Evolutionary conservation across 2,888 invertebrate species (phyloP).

Genomic region (Trisateles emortualis): DNA sequence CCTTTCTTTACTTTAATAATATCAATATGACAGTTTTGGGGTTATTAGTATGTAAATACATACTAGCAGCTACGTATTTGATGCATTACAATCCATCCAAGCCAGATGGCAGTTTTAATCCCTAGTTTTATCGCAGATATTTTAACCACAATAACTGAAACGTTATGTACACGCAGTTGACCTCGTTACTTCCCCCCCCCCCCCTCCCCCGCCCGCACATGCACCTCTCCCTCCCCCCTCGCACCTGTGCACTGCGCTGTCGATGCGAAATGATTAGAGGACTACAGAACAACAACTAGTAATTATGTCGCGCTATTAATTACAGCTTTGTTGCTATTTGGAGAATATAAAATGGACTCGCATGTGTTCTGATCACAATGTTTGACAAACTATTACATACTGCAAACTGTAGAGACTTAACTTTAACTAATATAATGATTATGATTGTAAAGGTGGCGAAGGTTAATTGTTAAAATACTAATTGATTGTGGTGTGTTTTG

Average conservation of each 20-base stretch:
- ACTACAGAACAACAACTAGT: background rate
- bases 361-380: background rate
- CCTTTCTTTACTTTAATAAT: too few relatives aligned
- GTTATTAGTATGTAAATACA: too few relatives aligned
- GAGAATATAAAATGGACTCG: background rate
- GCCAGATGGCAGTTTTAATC: too few relatives aligned
- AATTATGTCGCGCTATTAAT: background rate
- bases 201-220: background rate
- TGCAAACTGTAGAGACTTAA: too few relatives aligned
- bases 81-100: too few relatives aligned
- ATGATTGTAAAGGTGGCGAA: too few relatives aligned
- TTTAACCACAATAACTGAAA: background rate
- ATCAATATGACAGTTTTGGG: too few relatives aligned
- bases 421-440: too few relatives aligned
- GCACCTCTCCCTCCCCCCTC: background rate
- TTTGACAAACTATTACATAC: background rate
- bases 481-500: too few relatives aligned
- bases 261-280: conserved; percentile 1
- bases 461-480: too few relatives aligned
- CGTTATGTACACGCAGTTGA: background rate
- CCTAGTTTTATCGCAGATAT: background rate
- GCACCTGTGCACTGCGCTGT: background rate
- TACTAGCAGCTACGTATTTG: too few relatives aligned
- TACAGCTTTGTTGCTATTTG: background rate
- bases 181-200: background rate